phyloP scores from a whole-genome alignment of 1,140 invertebrate species.

The Homarus americanus region DNA sequence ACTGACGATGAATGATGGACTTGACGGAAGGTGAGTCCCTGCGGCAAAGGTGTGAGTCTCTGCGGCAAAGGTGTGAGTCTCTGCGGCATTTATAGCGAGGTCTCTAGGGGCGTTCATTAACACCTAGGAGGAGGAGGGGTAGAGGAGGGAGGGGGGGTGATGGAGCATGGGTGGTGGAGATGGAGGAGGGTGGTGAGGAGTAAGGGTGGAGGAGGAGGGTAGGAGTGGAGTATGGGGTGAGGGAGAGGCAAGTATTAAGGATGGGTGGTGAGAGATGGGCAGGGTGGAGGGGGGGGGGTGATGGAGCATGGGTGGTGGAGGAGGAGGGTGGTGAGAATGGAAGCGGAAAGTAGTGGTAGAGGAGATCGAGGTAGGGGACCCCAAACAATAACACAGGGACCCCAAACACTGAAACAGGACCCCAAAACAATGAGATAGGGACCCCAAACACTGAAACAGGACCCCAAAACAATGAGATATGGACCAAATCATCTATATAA shows the following conservation, averaged over 20 bases:
- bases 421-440: background rate
- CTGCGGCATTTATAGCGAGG: too few species aligned
- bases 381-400: background rate
- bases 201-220: background rate
- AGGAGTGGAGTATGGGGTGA: background rate
- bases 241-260: background rate
- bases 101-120: too few species aligned
- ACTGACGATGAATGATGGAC: too few species aligned
- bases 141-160: background rate
- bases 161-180: background rate
- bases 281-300: too few species aligned
- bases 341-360: background rate
- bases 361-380: background rate
- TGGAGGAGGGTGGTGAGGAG: conserved; percentile 4
- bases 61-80: too few species aligned
- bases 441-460: too few species aligned
- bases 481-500: too few species aligned
- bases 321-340: background rate
- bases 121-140: background rate
- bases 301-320: background rate
- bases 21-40: too few species aligned
- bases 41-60: too few species aligned
- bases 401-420: too few species aligned
- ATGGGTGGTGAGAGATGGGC: too few species aligned
- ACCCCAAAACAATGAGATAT: background rate